Percentiles rank a stretch among this genome's conserved stretches.
Evolutionary conservation across 2,797 vertebrate species (phyloP).

Genomic region (Peromyscus melanophrys): DNA sequence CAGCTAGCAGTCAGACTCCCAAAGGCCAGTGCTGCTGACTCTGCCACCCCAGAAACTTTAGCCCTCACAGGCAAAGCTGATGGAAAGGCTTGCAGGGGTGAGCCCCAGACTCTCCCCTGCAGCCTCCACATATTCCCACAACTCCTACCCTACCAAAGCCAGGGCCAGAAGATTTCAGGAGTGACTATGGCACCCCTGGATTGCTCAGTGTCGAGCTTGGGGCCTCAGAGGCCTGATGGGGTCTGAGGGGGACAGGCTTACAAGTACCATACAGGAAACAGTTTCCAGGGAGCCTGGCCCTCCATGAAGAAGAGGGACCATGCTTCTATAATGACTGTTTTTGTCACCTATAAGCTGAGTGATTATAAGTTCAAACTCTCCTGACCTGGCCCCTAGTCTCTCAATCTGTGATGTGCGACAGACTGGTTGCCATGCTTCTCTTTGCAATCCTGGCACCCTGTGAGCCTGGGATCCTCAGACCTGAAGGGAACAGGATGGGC

Average conservation of each 20-base stretch:
- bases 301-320: not conserved
- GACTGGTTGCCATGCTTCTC: not conserved
- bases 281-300: not conserved
- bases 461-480: not conserved
- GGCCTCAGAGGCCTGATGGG: not conserved
- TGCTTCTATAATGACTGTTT: not conserved
- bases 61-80: not conserved
- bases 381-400: not conserved
- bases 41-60: conserved; percentile 9
- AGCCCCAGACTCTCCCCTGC: not conserved
- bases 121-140: not conserved
- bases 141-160: not conserved
- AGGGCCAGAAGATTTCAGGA: not conserved
- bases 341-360: not conserved
- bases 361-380: not conserved
- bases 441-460: not conserved
- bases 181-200: not conserved
- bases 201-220: not conserved
- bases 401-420: not conserved
- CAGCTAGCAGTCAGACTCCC: not conserved
- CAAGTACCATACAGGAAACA: not conserved
- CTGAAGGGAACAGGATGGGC: not conserved
- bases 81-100: not conserved
- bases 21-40: not conserved
- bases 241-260: not conserved